Conservation (phyloP, 2,888 invertebrate genomes). For the Drosophila suboccidentalis region DNA sequence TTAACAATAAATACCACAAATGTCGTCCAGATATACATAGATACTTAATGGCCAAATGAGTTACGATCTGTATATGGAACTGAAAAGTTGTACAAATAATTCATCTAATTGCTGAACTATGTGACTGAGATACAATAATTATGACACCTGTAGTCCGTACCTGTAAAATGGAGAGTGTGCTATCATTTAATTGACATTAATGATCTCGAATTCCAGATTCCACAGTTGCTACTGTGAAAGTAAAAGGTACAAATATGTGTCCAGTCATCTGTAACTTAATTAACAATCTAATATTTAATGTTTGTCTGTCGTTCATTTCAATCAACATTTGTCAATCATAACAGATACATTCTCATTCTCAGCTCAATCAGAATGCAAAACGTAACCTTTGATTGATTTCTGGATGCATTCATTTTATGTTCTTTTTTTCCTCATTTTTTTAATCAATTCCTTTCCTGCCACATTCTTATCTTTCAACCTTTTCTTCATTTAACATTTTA, state of each 20-base stretch:
- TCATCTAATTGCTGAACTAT: slow-evolving; percentile 31
- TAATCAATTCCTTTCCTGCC: slow-evolving; percentile 17
- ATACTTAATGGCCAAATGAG: slow-evolving; percentile 2
- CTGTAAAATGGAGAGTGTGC: not conserved
- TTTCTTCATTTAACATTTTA: slow-evolving; percentile 8
- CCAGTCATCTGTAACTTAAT: slow-evolving; percentile 20
- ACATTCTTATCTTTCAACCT: slow-evolving; percentile 15
- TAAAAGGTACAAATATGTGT: slow-evolving; percentile 28
- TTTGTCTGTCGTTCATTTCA: slow-evolving; percentile 9
- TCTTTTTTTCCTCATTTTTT: slow-evolving; percentile 4
- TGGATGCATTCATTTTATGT: not conserved
- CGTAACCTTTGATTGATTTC: slow-evolving; percentile 27
- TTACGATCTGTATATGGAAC: not conserved
- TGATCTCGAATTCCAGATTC: slow-evolving; percentile 18
- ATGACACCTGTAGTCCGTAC: slow-evolving; percentile 37
- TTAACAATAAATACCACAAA: slow-evolving; percentile 36
- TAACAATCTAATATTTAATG: slow-evolving; percentile 9
- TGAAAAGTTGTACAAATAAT: not conserved
- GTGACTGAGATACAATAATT: slow-evolving; percentile 28
- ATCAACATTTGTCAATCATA: slow-evolving; percentile 8
- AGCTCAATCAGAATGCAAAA: slow-evolving; percentile 15
- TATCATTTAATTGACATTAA: slow-evolving; percentile 41
- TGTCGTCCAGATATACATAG: not conserved
- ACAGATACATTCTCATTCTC: slow-evolving; percentile 4
- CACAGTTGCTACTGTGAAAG: slow-evolving; percentile 22